Conservation (phyloP, 2,888 invertebrate species). For the Podotricha telesiphe region DNA sequence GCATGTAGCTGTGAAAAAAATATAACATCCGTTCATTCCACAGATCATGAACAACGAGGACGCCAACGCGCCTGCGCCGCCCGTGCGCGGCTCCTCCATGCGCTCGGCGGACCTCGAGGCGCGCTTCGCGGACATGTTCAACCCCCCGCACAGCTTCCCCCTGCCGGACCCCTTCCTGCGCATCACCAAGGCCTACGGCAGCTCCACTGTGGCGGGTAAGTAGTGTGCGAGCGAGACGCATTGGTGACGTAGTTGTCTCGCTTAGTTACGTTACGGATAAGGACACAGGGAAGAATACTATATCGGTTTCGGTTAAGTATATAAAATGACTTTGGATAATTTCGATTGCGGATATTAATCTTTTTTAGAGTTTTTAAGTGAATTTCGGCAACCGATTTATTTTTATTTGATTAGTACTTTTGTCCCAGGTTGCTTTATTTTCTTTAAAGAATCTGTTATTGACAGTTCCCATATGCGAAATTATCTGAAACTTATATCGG, state of each 20-base stretch:
- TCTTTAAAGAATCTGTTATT: too few relatives aligned
- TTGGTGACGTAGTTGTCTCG: not conserved
- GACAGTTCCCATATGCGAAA: too few relatives aligned
- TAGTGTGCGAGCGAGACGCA: constrained; percentile 51
- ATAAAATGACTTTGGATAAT: too few relatives aligned
- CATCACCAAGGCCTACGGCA: constrained; percentile 87
- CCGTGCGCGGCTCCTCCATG: constrained; percentile 86
- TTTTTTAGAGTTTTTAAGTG: too few relatives aligned
- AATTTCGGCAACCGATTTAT: too few relatives aligned
- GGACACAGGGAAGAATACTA: too few relatives aligned
- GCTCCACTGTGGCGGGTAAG: constrained; percentile 79
- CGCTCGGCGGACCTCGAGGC: constrained; percentile 86
- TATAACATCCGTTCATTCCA: not conserved
- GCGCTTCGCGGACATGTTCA: constrained; percentile 87
- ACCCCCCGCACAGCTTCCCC: constrained; percentile 85
- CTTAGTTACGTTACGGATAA: not conserved
- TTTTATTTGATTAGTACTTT: too few relatives aligned
- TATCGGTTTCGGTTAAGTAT: too few relatives aligned
- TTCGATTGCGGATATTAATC: too few relatives aligned
- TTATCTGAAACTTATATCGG: too few relatives aligned
- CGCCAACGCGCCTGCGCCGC: constrained; percentile 81
- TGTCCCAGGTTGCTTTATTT: too few relatives aligned
- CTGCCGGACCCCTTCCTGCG: constrained; percentile 87
- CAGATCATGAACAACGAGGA: constrained; percentile 58
- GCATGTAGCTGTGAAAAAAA: too few relatives aligned